Percentiles rank a stretch among this genome's conserved stretches.
These are phyloP conservation scores for Trogon melanurus DNA, from an alignment of 2,113 vertebrate species.

Conservation along the genomic window DNA sequence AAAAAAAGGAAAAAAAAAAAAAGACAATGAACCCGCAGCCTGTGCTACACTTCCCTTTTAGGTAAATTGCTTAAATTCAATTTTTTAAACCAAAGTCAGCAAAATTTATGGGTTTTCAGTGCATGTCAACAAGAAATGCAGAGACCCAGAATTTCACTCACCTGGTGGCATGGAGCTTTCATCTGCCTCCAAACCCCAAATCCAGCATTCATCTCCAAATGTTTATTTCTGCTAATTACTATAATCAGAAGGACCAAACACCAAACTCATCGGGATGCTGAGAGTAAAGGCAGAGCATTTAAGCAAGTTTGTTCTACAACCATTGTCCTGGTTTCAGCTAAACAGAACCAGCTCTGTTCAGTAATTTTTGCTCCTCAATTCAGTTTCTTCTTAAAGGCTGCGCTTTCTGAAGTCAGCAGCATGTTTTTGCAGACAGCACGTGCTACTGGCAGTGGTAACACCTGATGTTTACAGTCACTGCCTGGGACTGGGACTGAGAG, in stretches of 20 bases:
- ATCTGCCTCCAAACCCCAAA: neutral
- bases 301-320: neutral
- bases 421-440: too few relatives aligned
- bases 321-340: too few relatives aligned
- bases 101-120: neutral
- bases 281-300: neutral
- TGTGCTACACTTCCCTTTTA: neutral
- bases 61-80: neutral
- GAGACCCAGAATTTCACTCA: neutral
- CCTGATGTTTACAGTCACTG: too few relatives aligned
- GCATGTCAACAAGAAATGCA: neutral
- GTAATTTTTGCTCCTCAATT: too few relatives aligned
- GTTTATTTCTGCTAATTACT: neutral
- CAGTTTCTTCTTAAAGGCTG: too few relatives aligned
- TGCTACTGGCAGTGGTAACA: too few relatives aligned
- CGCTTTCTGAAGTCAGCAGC: too few relatives aligned
- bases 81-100: neutral
- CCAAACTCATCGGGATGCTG: neutral
- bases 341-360: too few relatives aligned
- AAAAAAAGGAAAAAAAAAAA: neutral
- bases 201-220: neutral
- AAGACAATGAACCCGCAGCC: neutral
- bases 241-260: neutral
- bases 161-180: neutral
- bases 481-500: too few relatives aligned